phyloP scores from a whole-genome alignment of 2,888 invertebrate species.

The Aphodius sticticus region DNA sequence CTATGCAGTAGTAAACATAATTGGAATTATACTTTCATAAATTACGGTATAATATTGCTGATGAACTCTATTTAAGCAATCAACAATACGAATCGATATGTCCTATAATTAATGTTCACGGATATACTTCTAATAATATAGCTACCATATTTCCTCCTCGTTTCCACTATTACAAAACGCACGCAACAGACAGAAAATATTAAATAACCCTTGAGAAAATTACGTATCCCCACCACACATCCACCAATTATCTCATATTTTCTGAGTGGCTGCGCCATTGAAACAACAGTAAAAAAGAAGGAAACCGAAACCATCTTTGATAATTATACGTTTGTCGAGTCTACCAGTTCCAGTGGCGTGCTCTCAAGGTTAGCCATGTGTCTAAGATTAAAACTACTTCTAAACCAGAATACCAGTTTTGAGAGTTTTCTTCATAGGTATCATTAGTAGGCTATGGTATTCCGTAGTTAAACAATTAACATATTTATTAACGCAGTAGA shows the following conservation, averaged over 20 bases:
- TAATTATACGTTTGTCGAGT: slow-evolving; percentile 24
- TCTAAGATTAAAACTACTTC: background rate
- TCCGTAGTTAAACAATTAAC: slow-evolving; percentile 37
- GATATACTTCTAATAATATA: background rate
- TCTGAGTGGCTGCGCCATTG: slow-evolving; percentile 22
- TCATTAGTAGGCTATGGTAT: slow-evolving; percentile 24
- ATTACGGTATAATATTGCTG: background rate
- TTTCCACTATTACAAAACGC: slow-evolving; percentile 4
- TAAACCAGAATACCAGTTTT: slow-evolving; percentile 12
- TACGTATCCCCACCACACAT: background rate
- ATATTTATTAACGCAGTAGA: slow-evolving; percentile 34
- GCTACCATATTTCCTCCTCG: background rate
- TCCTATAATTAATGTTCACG: background rate
- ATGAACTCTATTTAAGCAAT: background rate
- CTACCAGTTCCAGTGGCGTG: slow-evolving; percentile 6
- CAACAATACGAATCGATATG: background rate
- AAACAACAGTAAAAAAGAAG: slow-evolving; percentile 13
- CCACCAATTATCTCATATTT: slow-evolving; percentile 23
- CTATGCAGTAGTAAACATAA: background rate
- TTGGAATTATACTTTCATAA: background rate
- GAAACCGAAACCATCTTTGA: slow-evolving; percentile 22
- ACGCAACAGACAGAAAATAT: background rate
- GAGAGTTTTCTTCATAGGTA: slow-evolving; percentile 10
- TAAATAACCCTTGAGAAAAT: slow-evolving; percentile 4
- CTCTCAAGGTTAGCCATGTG: background rate